phyloP scores from a whole-genome alignment of 2,113 vertebrate species.

The Tachysurus fulvidraco region DNA sequence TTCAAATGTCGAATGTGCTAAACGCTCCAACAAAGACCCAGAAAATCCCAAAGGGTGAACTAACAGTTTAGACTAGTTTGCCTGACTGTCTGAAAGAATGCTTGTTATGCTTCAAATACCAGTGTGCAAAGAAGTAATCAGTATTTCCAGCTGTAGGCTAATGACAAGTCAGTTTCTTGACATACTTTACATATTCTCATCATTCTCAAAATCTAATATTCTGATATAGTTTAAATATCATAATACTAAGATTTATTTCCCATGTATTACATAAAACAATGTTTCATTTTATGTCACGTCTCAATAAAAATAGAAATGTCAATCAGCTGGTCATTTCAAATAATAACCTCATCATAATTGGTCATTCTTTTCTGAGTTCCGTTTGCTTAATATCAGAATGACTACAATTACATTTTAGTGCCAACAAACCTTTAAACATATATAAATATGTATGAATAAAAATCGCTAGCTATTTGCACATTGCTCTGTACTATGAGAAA shows the following conservation, averaged over 20 bases:
- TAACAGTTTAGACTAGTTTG: slow-evolving; percentile 45
- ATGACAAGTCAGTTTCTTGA: slow-evolving; percentile 35
- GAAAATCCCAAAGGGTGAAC: slow-evolving; percentile 30
- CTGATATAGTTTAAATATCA: too few relatives aligned
- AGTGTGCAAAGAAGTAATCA: slow-evolving; percentile 40
- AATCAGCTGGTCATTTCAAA: not conserved
- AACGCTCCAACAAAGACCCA: not conserved
- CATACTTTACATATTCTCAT: slow-evolving; percentile 7
- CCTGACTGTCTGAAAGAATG: slow-evolving; percentile 46
- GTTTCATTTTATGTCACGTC: not conserved
- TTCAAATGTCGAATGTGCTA: slow-evolving; percentile 22
- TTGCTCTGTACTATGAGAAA: not conserved
- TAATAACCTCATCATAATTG: not conserved
- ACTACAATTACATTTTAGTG: not conserved
- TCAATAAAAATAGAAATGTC: not conserved
- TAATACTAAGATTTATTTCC: too few relatives aligned
- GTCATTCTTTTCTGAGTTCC: not conserved
- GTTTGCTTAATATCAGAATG: not conserved
- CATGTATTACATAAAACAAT: not conserved
- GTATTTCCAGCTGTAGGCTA: not conserved
- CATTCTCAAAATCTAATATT: not conserved
- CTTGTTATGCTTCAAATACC: slow-evolving; percentile 44
- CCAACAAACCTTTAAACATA: not conserved
- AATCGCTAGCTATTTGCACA: not conserved
- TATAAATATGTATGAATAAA: not conserved